Evolutionary conservation across 2,113 vertebrate genomes (phyloP).

Genomic region (Gambusia holbrooki): DNA sequence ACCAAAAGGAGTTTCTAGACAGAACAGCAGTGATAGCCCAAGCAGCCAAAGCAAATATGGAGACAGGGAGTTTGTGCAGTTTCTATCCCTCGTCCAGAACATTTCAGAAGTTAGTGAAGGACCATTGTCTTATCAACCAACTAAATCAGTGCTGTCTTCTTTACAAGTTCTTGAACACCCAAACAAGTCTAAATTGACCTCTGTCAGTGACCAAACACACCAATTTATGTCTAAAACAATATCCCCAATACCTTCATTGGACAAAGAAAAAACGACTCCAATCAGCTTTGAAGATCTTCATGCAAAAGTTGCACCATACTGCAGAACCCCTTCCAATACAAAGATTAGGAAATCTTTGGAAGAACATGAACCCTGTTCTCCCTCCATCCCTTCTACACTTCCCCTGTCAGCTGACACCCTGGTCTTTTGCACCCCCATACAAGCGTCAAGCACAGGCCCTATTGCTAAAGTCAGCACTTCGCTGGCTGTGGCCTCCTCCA

Average conservation of each 20-base stretch:
- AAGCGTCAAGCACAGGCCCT: slow-evolving; percentile 58
- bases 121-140: slow-evolving; percentile 57
- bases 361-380: slow-evolving; percentile 71
- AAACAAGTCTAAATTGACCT: slow-evolving; percentile 7
- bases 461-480: slow-evolving; percentile 64
- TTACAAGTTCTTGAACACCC: slow-evolving; percentile 19
- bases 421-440: slow-evolving; percentile 67
- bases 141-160: slow-evolving; percentile 41
- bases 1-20: slow-evolving; percentile 58
- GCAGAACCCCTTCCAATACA: slow-evolving; percentile 47
- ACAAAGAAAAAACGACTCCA: slow-evolving; percentile 18
- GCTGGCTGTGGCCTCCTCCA: slow-evolving; percentile 73
- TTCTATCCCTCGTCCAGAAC: slow-evolving; percentile 61
- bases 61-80: slow-evolving; percentile 59
- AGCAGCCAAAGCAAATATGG: slow-evolving; percentile 30
- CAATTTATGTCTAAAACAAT: background rate
- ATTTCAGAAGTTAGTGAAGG: slow-evolving; percentile 52
- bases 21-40: slow-evolving; percentile 49
- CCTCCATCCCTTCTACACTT: slow-evolving; percentile 68
- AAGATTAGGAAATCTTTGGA: slow-evolving; percentile 71
- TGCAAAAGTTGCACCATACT: slow-evolving; percentile 71
- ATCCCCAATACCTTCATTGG: background rate
- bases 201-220: background rate
- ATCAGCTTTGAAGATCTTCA: slow-evolving; percentile 78
- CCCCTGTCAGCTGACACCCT: slow-evolving; percentile 58